These are phyloP conservation scores for Stenotaenia linearis DNA, from an alignment of 2,888 invertebrate species.

Conservation along the genomic window DNA sequence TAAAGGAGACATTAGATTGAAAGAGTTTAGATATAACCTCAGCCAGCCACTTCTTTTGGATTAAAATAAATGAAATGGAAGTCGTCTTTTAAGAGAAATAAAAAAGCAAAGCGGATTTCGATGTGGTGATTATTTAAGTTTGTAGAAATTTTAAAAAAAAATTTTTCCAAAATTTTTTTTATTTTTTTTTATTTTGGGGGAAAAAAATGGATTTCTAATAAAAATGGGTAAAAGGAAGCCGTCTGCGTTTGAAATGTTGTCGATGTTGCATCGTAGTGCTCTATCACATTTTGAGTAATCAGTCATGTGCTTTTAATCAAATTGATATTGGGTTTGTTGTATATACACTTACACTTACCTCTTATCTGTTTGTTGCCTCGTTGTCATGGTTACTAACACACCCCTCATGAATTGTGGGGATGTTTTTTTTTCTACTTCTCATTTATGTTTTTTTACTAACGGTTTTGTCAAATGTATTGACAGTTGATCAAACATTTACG, in stretches of 20 bases:
- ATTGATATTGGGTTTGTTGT: conserved; percentile 12
- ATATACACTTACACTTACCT: conserved; percentile 17
- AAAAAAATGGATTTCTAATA: background rate
- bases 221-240: no score
- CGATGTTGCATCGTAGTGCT: background rate
- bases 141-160: background rate
- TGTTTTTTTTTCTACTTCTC: background rate
- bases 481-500: conserved; percentile 10
- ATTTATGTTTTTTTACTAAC: background rate
- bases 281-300: background rate
- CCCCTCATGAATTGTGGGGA: background rate
- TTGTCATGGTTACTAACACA: conserved; percentile 8
- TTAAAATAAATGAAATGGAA: background rate
- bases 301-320: conserved; percentile 26
- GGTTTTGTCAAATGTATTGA: conserved; percentile 2
- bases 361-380: conserved; percentile 20
- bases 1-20: background rate
- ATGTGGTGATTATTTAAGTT: background rate
- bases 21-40: background rate
- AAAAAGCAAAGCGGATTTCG: background rate
- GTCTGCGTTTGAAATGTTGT: background rate
- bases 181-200: background rate
- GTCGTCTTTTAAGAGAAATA: background rate
- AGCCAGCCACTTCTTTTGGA: background rate
- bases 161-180: background rate